Percentiles rank a stretch among this genome's conserved stretches.
Evolutionary conservation across 2,797 vertebrate genomes (phyloP).

Genomic region (Nannoperca obscura): DNA sequence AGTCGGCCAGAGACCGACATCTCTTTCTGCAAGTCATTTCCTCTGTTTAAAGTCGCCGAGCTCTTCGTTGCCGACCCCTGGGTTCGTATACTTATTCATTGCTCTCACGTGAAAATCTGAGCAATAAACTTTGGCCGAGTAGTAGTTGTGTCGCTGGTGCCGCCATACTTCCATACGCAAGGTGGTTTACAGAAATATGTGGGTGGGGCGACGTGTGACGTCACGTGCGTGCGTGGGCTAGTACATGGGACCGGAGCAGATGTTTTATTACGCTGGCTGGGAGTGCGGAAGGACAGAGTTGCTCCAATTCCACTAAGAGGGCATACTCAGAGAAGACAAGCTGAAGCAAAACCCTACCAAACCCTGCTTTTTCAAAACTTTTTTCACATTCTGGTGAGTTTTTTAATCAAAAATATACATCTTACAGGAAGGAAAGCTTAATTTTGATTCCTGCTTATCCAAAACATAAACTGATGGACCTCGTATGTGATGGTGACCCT

Average conservation of each 20-base stretch:
- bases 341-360: not conserved
- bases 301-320: not conserved
- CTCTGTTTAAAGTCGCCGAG: slow-evolving; percentile 38
- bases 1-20: slow-evolving; percentile 53
- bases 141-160: slow-evolving; percentile 74
- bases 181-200: slow-evolving; percentile 84
- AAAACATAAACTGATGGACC: not conserved
- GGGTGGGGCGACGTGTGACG: slow-evolving; percentile 83
- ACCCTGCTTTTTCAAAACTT: not conserved
- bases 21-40: slow-evolving; percentile 40
- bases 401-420: not conserved
- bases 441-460: not conserved
- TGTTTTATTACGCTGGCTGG: slow-evolving; percentile 19
- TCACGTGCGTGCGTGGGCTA: slow-evolving; percentile 79
- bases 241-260: slow-evolving; percentile 28
- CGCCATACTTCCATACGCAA: slow-evolving; percentile 89
- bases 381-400: not conserved
- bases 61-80: slow-evolving; percentile 51
- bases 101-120: slow-evolving; percentile 66
- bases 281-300: not conserved
- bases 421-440: not conserved
- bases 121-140: slow-evolving; percentile 74
- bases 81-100: slow-evolving; percentile 62
- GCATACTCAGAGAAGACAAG: not conserved
- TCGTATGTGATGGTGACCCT: not conserved